Evolutionary conservation across 1,140 invertebrate species (phyloP), one percentile per base, ranked within the genome.

Genomic region (Trichonephila clavata): DNA sequence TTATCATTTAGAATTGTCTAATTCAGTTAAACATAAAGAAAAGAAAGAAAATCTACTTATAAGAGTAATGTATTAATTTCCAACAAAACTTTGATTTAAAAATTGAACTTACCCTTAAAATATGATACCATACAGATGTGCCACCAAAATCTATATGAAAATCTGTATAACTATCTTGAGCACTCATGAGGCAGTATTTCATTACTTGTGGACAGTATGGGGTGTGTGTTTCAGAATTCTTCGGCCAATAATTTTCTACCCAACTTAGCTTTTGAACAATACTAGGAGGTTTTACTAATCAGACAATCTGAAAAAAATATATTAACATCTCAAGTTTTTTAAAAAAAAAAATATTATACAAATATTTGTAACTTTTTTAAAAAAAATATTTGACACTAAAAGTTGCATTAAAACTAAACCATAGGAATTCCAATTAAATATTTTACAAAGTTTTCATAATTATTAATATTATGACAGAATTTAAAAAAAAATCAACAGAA

Each of bases 71-170:
- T 50, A 50, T 50, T 50, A 50, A 3, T 50, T 10, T 50, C 0
- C 43, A 50, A 50, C 43, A 61, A 16, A 61, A 18, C 0, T 61
- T 61, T 61, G 16, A 39, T 39, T 77, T 1, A 27, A 59, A 59
- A 4, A 84, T 13, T 24, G 68, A 71, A 61, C 95, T 95, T 95
- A 95, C 97, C 97, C 96, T 96, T 80, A 99, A 96, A 24, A 99
- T 97, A 95, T 99, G 98, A 96, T 99, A 99, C 98, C 98, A 99
- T 0, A 99, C 98, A 21, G 98, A 98, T 0, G 98, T 98, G 2
- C 98, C 98, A 21, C 98, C 98, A 96, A 99, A 99, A 96, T 99
- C 98, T 61, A 99, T 97, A 95, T 99, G 98, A 96, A 99, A 99
- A 96, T 99, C 98, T 8, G 98, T 99, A 95, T 98, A 99, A 94